Evolutionary conservation across 2,113 vertebrate genomes (phyloP).

Genomic region (Scalopus aquaticus): DNA sequence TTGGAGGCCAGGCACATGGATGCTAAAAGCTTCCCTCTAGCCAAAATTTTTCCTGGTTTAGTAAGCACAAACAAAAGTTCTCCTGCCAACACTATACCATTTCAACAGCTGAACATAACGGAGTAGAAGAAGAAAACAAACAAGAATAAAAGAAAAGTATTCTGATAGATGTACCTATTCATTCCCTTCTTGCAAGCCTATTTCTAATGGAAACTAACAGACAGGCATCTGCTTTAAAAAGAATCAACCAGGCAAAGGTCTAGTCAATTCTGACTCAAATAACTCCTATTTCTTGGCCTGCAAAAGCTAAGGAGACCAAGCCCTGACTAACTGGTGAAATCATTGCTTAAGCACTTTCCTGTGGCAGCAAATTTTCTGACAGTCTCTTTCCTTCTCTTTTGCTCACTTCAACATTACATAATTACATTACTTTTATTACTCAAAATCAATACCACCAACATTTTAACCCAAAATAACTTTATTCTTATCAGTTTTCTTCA

Average conservation of each 20-base stretch:
- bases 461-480: constrained; percentile 28
- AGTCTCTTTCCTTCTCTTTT: neutral
- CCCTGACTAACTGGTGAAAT: neutral
- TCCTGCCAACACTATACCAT: neutral
- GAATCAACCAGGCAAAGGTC: neutral
- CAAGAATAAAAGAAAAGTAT: too few species aligned
- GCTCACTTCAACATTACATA: neutral
- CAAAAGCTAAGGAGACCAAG: neutral
- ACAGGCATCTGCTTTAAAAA: neutral
- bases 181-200: neutral
- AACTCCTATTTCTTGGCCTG: neutral
- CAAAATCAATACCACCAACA: neutral
- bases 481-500: constrained; percentile 16
- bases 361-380: neutral
- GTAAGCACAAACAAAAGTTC: neutral
- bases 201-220: neutral
- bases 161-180: neutral
- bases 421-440: neutral
- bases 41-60: neutral
- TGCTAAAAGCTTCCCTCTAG: neutral
- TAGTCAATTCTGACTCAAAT: constrained; percentile 10
- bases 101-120: neutral
- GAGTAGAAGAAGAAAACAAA: neutral
- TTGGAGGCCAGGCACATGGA: neutral
- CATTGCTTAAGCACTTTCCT: neutral